Conservation (phyloP, 2,113 vertebrate species). For the Vimba vimba region DNA sequence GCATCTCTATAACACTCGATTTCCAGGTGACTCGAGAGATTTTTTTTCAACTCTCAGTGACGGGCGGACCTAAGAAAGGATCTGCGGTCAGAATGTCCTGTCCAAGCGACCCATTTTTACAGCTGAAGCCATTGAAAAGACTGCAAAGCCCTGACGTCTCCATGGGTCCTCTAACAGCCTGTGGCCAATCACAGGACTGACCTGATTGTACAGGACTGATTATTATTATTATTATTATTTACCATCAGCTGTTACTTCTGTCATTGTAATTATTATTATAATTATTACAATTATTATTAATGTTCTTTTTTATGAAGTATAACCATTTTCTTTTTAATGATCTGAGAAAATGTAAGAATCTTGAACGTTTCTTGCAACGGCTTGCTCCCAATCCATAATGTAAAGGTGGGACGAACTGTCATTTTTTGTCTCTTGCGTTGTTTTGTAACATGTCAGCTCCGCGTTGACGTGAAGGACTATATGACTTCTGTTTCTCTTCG, state of each 20-base stretch:
- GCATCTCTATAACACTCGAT: slow-evolving; percentile 13
- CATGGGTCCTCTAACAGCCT: slow-evolving; percentile 71
- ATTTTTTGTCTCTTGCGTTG: slow-evolving; percentile 69
- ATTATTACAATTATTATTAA: slow-evolving; percentile 57
- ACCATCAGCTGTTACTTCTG: slow-evolving; percentile 58
- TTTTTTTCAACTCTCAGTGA: slow-evolving; percentile 81
- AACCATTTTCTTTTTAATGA: slow-evolving; percentile 77
- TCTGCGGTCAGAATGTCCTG: slow-evolving; percentile 74
- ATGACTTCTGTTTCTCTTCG: slow-evolving; percentile 60
- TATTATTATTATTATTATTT: slow-evolving; percentile 76
- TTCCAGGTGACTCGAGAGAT: slow-evolving; percentile 75
- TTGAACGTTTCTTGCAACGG: slow-evolving; percentile 67
- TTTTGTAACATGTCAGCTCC: slow-evolving; percentile 62
- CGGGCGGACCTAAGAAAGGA: slow-evolving; percentile 80
- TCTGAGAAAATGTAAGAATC: slow-evolving; percentile 80
- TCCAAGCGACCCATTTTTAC: slow-evolving; percentile 64
- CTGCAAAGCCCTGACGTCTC: slow-evolving; percentile 77
- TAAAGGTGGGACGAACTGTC: slow-evolving; percentile 64
- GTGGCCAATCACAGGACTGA: slow-evolving; percentile 63
- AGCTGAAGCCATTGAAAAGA: slow-evolving; percentile 78
- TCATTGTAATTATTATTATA: slow-evolving; percentile 70
- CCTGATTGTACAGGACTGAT: slow-evolving; percentile 77
- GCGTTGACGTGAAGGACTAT: slow-evolving; percentile 63
- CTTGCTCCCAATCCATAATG: slow-evolving; percentile 62
- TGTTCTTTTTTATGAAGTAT: slow-evolving; percentile 77